Percentiles rank a stretch among this genome's conserved stretches.
Conservation (phyloP, 2,888 invertebrate genomes). For the Resseliella maxima region DNA sequence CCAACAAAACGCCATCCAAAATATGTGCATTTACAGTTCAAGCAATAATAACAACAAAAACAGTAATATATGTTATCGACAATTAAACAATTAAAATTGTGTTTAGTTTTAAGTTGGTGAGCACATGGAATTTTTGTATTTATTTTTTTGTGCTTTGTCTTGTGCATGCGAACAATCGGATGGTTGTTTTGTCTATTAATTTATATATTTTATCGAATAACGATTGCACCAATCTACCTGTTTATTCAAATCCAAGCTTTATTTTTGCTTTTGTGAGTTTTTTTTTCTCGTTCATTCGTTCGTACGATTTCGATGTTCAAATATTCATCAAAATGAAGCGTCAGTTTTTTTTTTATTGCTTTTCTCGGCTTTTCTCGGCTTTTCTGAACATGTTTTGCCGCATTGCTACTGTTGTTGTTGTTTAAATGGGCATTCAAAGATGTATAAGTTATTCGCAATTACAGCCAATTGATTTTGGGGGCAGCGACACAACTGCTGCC, state of each 20-base stretch:
- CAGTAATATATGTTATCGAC: background rate
- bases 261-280: background rate
- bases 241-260: slow-evolving; percentile 27
- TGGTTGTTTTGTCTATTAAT: background rate
- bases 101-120: slow-evolving; percentile 2
- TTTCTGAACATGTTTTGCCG: too few relatives aligned
- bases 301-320: background rate
- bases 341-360: too few relatives aligned
- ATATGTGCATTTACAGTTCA: background rate
- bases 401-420: background rate
- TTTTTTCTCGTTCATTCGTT: background rate
- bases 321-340: background rate
- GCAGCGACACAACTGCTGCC: background rate
- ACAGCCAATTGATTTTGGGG: background rate
- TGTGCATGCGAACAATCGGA: background rate
- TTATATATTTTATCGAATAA: background rate
- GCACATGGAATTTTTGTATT: background rate
- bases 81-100: slow-evolving; percentile 45
- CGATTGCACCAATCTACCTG: slow-evolving; percentile 44
- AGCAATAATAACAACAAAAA: background rate
- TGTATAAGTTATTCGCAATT: background rate
- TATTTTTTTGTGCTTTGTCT: background rate
- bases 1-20: too few relatives aligned
- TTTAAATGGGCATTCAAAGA: background rate
- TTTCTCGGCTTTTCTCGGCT: too few relatives aligned